Evolutionary conservation across 2,113 vertebrate species (phyloP).

Genomic region (Candoia aspera): DNA sequence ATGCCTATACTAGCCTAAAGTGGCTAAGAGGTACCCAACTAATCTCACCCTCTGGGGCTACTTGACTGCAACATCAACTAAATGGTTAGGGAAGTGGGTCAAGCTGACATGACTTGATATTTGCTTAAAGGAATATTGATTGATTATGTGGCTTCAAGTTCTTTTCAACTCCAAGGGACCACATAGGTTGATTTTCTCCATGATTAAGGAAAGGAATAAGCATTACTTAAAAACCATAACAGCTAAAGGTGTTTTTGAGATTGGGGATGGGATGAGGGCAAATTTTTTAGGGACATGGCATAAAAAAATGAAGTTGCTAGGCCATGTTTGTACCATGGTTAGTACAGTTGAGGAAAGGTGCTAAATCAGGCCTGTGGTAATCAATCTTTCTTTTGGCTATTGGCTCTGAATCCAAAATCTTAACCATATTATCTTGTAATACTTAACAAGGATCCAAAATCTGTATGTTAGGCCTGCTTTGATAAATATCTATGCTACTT

Average conservation of each 20-base stretch:
- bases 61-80: not conserved
- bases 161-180: not conserved
- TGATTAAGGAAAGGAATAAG: not conserved
- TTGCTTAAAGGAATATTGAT: not conserved
- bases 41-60: not conserved
- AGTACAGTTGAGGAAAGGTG: not conserved
- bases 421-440: not conserved
- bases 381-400: not conserved
- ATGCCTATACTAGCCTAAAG: not conserved
- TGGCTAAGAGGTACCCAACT: not conserved
- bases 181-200: not conserved
- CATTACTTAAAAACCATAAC: not conserved
- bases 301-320: not conserved
- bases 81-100: not conserved
- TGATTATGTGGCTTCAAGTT: not conserved
- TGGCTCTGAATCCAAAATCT: not conserved
- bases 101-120: not conserved
- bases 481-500: not conserved
- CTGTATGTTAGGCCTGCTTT: not conserved
- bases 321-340: not conserved
- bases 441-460: not conserved
- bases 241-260: not conserved
- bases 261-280: not conserved
- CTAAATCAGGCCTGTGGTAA: not conserved
- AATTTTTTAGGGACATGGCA: not conserved